Percentiles rank a stretch among this genome's conserved stretches.
phyloP scores from a whole-genome alignment of 2,113 vertebrate species.

The Tiliqua scincoides region DNA sequence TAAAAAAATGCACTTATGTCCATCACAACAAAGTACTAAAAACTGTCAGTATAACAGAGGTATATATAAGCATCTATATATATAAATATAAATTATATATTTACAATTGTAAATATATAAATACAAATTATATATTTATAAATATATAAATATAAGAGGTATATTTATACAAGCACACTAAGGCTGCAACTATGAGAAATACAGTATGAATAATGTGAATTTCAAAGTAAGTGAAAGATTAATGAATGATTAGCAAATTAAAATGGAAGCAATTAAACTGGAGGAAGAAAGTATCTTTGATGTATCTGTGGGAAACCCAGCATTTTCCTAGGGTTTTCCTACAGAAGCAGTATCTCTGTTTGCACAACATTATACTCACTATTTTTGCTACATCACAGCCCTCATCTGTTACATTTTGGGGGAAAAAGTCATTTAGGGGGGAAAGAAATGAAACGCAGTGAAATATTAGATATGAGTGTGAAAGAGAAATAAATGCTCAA shows the following conservation, averaged over 20 bases:
- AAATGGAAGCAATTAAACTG: neutral
- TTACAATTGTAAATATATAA: too few species aligned
- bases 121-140: too few species aligned
- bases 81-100: too few species aligned
- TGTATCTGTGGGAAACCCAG: neutral
- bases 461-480: neutral
- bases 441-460: neutral
- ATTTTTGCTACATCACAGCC: constrained; percentile 1
- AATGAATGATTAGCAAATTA: constrained; percentile 17
- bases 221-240: neutral
- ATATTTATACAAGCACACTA: neutral
- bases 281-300: constrained; percentile 4
- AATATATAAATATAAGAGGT: too few species aligned
- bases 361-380: neutral
- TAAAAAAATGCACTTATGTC: neutral
- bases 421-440: neutral
- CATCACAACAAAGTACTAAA: neutral
- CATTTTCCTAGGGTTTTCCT: constrained; percentile 27
- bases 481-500: neutral
- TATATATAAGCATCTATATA: too few species aligned
- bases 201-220: neutral
- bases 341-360: neutral
- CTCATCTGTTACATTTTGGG: neutral
- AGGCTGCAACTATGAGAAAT: neutral
- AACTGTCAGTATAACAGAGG: neutral